These are phyloP conservation scores for Pongo pygmaeus DNA, from an alignment of 2,113 vertebrate species.

Conservation along the genomic window DNA sequence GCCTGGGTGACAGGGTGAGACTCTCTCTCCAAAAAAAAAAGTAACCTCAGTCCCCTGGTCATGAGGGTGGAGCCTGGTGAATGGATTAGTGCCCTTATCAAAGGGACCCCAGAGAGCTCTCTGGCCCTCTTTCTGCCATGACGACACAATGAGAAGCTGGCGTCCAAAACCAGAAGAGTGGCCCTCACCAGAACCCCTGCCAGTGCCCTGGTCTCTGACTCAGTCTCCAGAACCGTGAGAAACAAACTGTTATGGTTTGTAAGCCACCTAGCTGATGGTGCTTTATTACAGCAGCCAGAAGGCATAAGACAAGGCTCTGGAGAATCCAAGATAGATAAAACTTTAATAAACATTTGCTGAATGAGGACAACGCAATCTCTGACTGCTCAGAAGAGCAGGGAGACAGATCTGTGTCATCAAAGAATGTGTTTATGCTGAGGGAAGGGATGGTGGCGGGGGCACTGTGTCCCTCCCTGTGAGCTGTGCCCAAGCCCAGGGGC, in stretches of 20 bases:
- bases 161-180: neutral
- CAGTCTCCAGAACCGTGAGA: neutral
- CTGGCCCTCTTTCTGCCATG: neutral
- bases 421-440: neutral
- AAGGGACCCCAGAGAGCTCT: neutral
- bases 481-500: neutral
- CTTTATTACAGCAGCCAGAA: slow-evolving; percentile 4
- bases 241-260: slow-evolving; percentile 9
- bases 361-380: slow-evolving; percentile 2
- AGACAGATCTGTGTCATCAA: neutral
- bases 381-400: neutral
- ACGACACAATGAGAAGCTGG: neutral
- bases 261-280: neutral
- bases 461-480: neutral
- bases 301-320: neutral
- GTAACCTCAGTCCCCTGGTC: neutral
- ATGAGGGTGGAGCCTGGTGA: neutral
- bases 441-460: neutral
- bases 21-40: neutral
- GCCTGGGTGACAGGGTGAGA: too few relatives aligned
- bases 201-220: neutral
- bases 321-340: slow-evolving; percentile 38
- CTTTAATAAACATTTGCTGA: slow-evolving; percentile 56
- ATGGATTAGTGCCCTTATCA: neutral
- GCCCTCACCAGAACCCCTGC: neutral